Conservation (phyloP, 35 echinoderm and acorn worm genomes). For the Chiridota heheva region DNA sequence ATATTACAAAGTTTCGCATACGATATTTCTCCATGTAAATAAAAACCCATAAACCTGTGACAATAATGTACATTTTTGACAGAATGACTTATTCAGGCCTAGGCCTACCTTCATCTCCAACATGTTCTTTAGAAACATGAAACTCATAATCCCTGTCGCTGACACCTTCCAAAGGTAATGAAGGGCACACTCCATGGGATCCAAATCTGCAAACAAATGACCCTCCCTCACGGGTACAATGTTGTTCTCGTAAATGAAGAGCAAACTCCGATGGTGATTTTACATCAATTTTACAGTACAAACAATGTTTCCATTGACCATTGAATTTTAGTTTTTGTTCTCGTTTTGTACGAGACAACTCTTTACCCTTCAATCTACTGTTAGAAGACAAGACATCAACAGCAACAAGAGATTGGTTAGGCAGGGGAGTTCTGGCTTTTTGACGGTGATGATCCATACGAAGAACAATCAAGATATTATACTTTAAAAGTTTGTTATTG, state of each 20-base stretch:
- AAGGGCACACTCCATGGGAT: constrained; percentile 69
- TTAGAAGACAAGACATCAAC: not conserved
- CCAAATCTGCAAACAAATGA: constrained; percentile 93
- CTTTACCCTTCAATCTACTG: not conserved
- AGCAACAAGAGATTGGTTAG: too few species aligned
- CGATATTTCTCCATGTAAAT: not conserved
- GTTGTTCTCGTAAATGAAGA: constrained; percentile 77
- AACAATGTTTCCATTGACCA: constrained; percentile 53
- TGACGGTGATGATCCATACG: too few species aligned
- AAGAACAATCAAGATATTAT: too few species aligned
- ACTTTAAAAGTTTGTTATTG: too few species aligned
- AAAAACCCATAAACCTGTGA: not conserved
- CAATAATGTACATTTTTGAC: not conserved
- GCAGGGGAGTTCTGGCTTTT: too few species aligned
- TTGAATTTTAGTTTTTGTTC: not conserved
- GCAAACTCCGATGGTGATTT: constrained; percentile 75
- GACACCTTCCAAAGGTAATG: constrained; percentile 77
- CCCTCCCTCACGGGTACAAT: constrained; percentile 71
- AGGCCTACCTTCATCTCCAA: constrained; percentile 60
- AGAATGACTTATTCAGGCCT: not conserved
- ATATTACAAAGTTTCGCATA: not conserved
- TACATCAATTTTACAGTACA: constrained; percentile 53
- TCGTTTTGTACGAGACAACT: not conserved
- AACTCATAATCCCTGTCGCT: constrained; percentile 92
- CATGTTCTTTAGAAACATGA: constrained; percentile 93